Evolutionary conservation across 2,888 invertebrate genomes (phyloP), one percentile per base, ranked within the genome.

Genomic region (Parnassius orleans): DNA sequence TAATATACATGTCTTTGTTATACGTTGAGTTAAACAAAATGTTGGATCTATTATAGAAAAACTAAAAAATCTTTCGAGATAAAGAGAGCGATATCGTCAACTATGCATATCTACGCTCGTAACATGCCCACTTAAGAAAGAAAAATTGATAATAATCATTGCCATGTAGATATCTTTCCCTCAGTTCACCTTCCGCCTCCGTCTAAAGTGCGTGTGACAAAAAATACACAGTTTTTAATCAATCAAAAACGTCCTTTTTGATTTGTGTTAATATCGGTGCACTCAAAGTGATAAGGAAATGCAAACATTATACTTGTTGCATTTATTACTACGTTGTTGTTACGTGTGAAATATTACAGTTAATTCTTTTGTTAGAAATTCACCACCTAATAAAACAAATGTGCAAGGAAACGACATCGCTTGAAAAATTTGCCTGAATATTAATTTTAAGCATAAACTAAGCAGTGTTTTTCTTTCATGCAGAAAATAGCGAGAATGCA

Each of bases 171-270:
- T 60, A 63, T 53, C 55, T 55, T 47, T 44, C n/a, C 12, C 47
- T 60, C 56, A 63, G 63, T 63, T 56, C 56, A 53, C 56, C 48
- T 63, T 56, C 60, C 63, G 63, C 63, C 53, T 56, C 56, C 60
- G 53, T 57, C 56, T 56, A 56, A 60, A 60, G 63, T 63, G 63
- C 63, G 63, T 63, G 63, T 60, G 51, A 51, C 47, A 53, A n/a
- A 43, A 53, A 46, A 54, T 42, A 46, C 10, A 44, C 3, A 54
- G 2, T 41, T 54, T 15, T 24, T 11, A 7, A 46, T 24, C 11
- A n/a, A 55, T 46, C 12, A 2, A 9, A 33, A 24, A 43, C 43
- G 43, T 56, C 47, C 15, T 41, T 42, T 52, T 14, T 42, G 15
- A 33, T 47, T 59, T 51, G 56, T 59, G 63, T 59, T 59, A 56